phyloP scores from a whole-genome alignment of 2,113 vertebrate genomes.

The Centrocercus urophasianus region DNA sequence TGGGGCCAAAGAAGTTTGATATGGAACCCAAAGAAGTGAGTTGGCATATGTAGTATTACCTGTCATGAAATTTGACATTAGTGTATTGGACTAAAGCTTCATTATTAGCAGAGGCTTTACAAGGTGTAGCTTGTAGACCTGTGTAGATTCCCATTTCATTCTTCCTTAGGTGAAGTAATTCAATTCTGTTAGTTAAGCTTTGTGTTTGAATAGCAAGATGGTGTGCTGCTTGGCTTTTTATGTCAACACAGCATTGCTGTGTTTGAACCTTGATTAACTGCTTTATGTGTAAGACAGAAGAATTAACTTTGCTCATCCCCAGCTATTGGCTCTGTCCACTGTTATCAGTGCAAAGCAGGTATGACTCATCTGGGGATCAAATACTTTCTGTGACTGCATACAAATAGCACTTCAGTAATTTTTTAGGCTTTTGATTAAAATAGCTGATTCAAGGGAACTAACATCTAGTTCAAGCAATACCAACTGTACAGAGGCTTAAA shows the following conservation, averaged over 20 bases:
- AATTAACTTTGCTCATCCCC: constrained; percentile 25
- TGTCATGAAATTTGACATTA: constrained; percentile 28
- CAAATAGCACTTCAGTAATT: constrained; percentile 39
- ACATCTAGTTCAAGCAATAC: constrained; percentile 50
- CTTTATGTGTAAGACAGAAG: constrained; percentile 43
- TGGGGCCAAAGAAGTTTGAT: constrained; percentile 77
- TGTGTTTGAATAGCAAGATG: background rate
- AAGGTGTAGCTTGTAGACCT: background rate
- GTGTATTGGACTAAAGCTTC: background rate
- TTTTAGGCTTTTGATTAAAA: constrained; percentile 63
- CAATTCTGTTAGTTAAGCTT: background rate
- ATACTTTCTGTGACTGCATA: constrained; percentile 42
- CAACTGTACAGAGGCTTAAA: constrained; percentile 32
- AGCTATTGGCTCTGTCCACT: constrained; percentile 15
- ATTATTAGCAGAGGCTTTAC: background rate
- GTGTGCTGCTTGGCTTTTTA: background rate
- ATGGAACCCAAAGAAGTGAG: constrained; percentile 84
- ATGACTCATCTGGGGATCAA: constrained; percentile 61
- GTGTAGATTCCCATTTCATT: background rate
- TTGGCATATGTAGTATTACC: constrained; percentile 54
- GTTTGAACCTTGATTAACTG: constrained; percentile 15
- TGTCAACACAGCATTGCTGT: background rate
- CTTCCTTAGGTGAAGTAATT: background rate
- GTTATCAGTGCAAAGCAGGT: constrained; percentile 50
- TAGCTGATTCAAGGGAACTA: constrained; percentile 44